Evolutionary conservation across 2,888 invertebrate genomes (phyloP), one percentile per base, ranked within the genome.

Genomic region (Noctua janthina): DNA sequence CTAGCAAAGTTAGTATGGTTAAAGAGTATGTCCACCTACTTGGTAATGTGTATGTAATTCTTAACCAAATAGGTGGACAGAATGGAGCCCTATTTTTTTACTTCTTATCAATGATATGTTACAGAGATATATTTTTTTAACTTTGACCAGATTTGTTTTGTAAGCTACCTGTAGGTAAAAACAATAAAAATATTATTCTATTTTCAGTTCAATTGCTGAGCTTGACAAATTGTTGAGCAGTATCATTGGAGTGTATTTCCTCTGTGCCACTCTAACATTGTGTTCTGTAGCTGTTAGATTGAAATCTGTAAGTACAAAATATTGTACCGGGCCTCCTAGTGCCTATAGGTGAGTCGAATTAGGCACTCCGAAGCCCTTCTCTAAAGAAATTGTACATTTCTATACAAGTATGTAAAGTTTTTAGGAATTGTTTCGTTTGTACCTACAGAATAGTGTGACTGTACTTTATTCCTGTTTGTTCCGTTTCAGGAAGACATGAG

Each of bases 161-260:
- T 54, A 54, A 54, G 54, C 7, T 7, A 43, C 7, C 15, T 29
- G 35, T 35, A 13, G 13, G 49, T 35, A 13, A 39, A 3, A 39
- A 72, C 13, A 72, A 43, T 51, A 29, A 39, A 56, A 62, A 29
- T 15, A 29, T 23, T 29, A 2, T 43, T 76, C 2, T 23, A 29
- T 76, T 94, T 93, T 85, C 90, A 96, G 96, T 43, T 88, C 88
- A 35, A 90, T 94, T 3, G 85, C 81, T 4, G 90, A 93, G 59
- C 88, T 96, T 17, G 92, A 92, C 64, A 87, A 84, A 17, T 82
- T 95, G 56, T 83, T 95, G 39, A 91, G 88, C 75, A 87, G 91
- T 74, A 94, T 95, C 62, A 85, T 96, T 76, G 96, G 96, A 35
- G 90, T 95, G n/a, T 96, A 96, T 88, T 95, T 94, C 78, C 90